These are phyloP conservation scores for Aplysia californica DNA, from an alignment of 1,140 invertebrate genomes.

Conservation along the genomic window DNA sequence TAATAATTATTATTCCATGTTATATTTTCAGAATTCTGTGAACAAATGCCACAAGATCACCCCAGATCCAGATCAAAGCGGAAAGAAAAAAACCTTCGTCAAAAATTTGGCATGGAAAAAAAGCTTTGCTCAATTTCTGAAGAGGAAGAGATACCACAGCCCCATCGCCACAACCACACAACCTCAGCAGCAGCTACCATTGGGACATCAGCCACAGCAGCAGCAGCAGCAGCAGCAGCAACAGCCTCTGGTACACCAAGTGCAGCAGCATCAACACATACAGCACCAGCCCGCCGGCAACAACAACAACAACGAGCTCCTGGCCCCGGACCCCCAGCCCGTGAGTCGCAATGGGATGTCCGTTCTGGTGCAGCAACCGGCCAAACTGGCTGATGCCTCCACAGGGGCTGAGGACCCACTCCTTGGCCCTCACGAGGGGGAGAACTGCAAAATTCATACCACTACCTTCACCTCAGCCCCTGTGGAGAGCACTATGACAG, in stretches of 20 bases:
- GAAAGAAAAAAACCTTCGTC: constrained; percentile 42
- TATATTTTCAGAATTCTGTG: constrained; percentile 44
- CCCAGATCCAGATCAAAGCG: neutral
- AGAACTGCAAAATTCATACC: constrained; percentile 2
- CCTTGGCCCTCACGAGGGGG: neutral
- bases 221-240: constrained; percentile 29
- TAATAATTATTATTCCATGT: neutral
- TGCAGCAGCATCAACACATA: too few species aligned
- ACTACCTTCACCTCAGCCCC: neutral
- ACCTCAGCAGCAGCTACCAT: constrained; percentile 26
- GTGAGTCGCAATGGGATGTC: constrained; percentile 17
- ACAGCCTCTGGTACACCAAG: constrained; percentile 47
- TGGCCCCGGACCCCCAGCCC: constrained; percentile 8
- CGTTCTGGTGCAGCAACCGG: neutral
- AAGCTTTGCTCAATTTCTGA: constrained; percentile 55
- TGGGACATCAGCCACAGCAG: constrained; percentile 18
- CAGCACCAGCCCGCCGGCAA: constrained; percentile 29
- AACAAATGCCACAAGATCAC: constrained; percentile 34
- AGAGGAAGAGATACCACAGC: constrained; percentile 36
- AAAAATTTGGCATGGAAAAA: constrained; percentile 53
- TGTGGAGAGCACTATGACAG: constrained; percentile 12
- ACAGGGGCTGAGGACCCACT: constrained; percentile 1
- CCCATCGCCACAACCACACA: constrained; percentile 17
- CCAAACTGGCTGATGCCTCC: constrained; percentile 6
- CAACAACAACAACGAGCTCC: constrained; percentile 35